These are phyloP conservation scores for Ischnura elegans DNA, from an alignment of 2,888 invertebrate genomes.

Conservation along the genomic window DNA sequence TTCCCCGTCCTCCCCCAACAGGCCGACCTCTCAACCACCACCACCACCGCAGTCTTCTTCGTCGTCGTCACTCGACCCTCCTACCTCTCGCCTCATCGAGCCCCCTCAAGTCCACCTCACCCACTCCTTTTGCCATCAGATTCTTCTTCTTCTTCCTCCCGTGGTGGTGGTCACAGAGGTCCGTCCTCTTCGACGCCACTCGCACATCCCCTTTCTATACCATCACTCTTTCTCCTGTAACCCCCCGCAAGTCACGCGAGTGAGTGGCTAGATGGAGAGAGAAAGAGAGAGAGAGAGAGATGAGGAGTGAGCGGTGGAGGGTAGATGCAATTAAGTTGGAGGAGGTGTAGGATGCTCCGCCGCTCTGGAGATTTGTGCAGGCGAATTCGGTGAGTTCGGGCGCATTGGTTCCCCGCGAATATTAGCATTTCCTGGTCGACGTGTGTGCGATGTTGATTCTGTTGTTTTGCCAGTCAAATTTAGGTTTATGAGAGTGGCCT, in stretches of 20 bases:
- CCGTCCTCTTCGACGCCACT: background rate
- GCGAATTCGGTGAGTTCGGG: background rate
- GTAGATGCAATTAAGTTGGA: background rate
- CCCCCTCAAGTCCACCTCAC: background rate
- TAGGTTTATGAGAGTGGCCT: too few relatives aligned
- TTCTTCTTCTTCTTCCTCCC: background rate
- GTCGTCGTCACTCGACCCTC: background rate
- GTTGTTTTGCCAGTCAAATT: too few relatives aligned
- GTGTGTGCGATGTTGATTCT: too few relatives aligned
- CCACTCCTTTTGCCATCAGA: background rate
- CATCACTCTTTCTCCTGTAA: background rate
- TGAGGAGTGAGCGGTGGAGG: background rate
- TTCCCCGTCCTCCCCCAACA: background rate
- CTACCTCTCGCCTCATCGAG: background rate
- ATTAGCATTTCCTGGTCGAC: too few relatives aligned
- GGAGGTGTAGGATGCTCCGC: background rate
- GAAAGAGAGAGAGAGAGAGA: background rate
- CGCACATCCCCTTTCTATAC: background rate
- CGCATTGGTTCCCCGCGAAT: too few relatives aligned
- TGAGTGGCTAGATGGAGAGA: background rate
- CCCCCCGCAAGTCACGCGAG: slow-evolving; percentile 20
- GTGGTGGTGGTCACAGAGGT: background rate
- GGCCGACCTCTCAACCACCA: background rate
- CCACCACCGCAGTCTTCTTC: background rate
- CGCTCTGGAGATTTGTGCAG: background rate